Conservation (phyloP, 1,140 invertebrate genomes). For the Armadillidium nasatum region DNA sequence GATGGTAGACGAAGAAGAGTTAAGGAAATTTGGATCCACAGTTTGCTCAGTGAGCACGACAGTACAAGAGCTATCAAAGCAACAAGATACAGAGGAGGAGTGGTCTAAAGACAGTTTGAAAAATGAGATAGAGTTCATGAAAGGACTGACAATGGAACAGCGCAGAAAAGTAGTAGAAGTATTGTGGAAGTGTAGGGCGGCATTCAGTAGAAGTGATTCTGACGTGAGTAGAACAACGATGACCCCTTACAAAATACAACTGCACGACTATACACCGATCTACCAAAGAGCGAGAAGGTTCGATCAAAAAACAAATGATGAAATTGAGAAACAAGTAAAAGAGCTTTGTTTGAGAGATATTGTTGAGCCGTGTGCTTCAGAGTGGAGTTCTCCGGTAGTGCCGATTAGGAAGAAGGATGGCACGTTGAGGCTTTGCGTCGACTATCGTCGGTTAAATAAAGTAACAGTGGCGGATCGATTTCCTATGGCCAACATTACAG, state of each 20-base stretch:
- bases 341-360: neutral
- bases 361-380: neutral
- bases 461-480: conserved; percentile 12
- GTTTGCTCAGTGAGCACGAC: too few species aligned
- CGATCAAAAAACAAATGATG: neutral
- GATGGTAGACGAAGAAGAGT: too few species aligned
- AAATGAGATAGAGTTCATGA: too few species aligned
- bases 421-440: conserved; percentile 2
- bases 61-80: too few species aligned
- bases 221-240: neutral
- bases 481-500: neutral
- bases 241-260: neutral
- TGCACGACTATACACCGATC: neutral
- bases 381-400: conserved; percentile 8
- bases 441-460: conserved; percentile 1
- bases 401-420: conserved; percentile 16
- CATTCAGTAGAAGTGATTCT: neutral
- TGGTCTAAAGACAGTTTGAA: too few species aligned
- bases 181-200: neutral
- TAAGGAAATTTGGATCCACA: too few species aligned
- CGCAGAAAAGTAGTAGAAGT: neutral
- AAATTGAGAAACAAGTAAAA: too few species aligned
- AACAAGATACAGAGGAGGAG: too few species aligned
- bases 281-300: neutral
- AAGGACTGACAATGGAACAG: too few species aligned